Evolutionary conservation across 2,113 vertebrate species (phyloP).

Genomic region (Sardina pilchardus): DNA sequence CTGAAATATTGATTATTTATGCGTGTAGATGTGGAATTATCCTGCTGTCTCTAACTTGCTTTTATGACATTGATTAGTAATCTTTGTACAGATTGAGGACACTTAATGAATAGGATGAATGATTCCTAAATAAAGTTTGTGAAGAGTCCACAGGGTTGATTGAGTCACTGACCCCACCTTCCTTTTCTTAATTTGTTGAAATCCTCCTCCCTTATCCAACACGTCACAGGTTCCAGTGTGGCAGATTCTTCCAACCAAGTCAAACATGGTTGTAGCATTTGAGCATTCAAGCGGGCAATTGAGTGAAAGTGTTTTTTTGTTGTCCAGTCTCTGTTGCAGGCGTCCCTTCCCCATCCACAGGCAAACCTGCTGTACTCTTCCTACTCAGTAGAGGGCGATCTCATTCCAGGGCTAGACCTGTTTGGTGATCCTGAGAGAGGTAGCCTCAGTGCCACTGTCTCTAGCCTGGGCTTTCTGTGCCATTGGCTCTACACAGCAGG

Average conservation of each 20-base stretch:
- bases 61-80: no score
- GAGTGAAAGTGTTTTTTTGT: conserved; percentile 22
- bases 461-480: conserved; percentile 82
- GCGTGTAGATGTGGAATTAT: not conserved
- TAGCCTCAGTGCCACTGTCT: conserved; percentile 72
- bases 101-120: no score
- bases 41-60: not conserved
- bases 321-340: conserved; percentile 79
- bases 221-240: no score
- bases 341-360: conserved; percentile 81
- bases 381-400: conserved; percentile 71
- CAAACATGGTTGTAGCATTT: no score
- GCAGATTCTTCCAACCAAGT: no score
- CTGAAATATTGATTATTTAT: not conserved
- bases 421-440: conserved; percentile 82
- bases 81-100: no score
- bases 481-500: conserved; percentile 81
- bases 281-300: no score
- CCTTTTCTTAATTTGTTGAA: no score
- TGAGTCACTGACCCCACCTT: no score
- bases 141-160: no score
- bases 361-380: conserved; percentile 78
- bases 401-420: conserved; percentile 85
- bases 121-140: no score
- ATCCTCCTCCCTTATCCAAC: no score